phyloP scores from a whole-genome alignment of 2,888 invertebrate species.

The Lithophane semibrunnea region DNA sequence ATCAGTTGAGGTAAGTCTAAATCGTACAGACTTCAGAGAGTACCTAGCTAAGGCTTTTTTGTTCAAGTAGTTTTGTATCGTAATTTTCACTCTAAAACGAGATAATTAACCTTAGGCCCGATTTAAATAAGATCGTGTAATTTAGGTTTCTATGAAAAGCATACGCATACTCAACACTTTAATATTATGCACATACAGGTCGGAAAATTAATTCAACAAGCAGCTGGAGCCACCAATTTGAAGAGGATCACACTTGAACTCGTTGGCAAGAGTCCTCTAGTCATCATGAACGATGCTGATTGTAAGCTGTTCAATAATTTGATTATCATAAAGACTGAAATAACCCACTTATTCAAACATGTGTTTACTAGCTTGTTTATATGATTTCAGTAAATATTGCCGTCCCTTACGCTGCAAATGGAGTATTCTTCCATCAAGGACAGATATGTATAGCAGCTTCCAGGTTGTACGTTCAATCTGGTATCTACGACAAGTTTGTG shows the following conservation, averaged over 20 bases:
- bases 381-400: slow-evolving; percentile 62
- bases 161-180: no score
- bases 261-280: slow-evolving; percentile 96
- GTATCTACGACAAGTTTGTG: slow-evolving; percentile 95
- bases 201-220: slow-evolving; percentile 91
- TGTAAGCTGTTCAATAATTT: slow-evolving; percentile 87
- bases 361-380: neutral
- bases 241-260: slow-evolving; percentile 95
- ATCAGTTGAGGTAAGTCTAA: slow-evolving; percentile 87
- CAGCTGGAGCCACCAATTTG: slow-evolving; percentile 94
- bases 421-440: slow-evolving; percentile 69
- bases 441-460: slow-evolving; percentile 71
- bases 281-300: slow-evolving; percentile 95
- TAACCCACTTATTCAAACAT: neutral
- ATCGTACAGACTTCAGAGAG: neutral
- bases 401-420: slow-evolving; percentile 65
- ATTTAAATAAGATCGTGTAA: neutral
- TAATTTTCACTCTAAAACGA: neutral
- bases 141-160: no score
- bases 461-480: slow-evolving; percentile 70
- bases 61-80: neutral
- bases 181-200: slow-evolving; percentile 74
- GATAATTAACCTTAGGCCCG: neutral
- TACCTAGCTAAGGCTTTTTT: neutral
- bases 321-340: neutral